phyloP scores from a whole-genome alignment of 1,140 invertebrate genomes.

The Wiebesia pumilae region DNA sequence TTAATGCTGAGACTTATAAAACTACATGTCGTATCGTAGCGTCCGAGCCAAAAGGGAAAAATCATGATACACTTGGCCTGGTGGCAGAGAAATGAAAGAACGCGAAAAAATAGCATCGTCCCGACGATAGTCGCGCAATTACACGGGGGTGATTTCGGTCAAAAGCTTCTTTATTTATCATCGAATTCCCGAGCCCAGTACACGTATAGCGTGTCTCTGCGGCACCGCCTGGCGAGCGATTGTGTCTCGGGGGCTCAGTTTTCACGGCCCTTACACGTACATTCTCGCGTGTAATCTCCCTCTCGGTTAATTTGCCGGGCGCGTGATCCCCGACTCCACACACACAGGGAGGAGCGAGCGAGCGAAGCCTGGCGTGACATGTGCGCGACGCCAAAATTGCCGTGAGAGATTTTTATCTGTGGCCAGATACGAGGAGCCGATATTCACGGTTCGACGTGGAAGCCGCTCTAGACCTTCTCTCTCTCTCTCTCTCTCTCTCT shows the following conservation, averaged over 20 bases:
- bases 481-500: not conserved
- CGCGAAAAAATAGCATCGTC: not conserved
- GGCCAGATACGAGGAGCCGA: constrained; percentile 65
- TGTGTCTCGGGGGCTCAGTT: constrained; percentile 24
- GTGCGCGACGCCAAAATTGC: constrained; percentile 72
- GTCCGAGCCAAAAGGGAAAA: not conserved
- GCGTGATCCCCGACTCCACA: constrained; percentile 18
- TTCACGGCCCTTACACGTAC: not conserved
- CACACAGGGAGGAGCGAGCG: constrained; percentile 10
- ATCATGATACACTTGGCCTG: not conserved
- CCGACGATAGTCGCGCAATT: not conserved
- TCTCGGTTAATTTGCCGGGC: constrained; percentile 11
- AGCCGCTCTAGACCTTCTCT: constrained; percentile 45
- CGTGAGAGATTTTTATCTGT: constrained; percentile 69
- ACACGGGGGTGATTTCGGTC: not conserved
- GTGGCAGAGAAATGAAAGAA: not conserved
- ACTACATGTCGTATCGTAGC: no score
- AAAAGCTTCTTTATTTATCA: constrained; percentile 33
- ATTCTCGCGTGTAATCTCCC: constrained; percentile 25
- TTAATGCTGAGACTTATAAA: no score
- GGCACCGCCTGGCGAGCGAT: constrained; percentile 10
- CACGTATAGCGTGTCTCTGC: constrained; percentile 23
- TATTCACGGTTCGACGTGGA: constrained; percentile 71
- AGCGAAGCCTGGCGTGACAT: constrained; percentile 66
- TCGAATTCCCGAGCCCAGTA: not conserved